A percentile compares a stretch with the other conserved stretches of the same genome.
Evolutionary conservation across 2,797 vertebrate species (phyloP).

Genomic region (Oreortyx pictus): DNA sequence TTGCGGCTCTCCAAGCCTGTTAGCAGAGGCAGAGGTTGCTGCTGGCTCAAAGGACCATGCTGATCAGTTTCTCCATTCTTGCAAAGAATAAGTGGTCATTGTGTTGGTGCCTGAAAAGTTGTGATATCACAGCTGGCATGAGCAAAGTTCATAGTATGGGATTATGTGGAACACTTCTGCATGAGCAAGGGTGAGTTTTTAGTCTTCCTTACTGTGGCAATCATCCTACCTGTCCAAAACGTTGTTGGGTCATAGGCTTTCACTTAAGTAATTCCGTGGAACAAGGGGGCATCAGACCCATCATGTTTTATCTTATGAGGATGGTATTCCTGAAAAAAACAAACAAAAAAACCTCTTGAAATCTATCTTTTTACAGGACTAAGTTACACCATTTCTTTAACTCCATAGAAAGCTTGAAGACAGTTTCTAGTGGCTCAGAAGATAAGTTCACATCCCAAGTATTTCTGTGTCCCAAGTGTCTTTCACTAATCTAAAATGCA

Average conservation of each 20-base stretch:
- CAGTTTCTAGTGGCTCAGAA: neutral
- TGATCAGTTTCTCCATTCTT: neutral
- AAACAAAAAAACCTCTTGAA: neutral
- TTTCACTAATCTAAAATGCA: neutral
- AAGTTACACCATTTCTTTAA: neutral
- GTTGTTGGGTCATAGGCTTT: neutral
- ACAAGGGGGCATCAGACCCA: neutral
- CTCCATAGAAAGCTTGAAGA: neutral
- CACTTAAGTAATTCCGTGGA: neutral
- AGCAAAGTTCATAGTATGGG: neutral
- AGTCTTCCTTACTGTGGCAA: too few relatives aligned
- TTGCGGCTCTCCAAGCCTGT: neutral
- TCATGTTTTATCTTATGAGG: neutral
- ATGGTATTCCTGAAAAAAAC: neutral
- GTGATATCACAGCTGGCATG: rapidly evolving
- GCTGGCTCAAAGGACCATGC: neutral
- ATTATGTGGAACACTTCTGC: neutral
- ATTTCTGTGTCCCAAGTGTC: neutral
- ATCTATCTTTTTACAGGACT: neutral
- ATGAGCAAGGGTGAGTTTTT: neutral
- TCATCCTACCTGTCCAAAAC: neutral
- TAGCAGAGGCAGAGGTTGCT: neutral
- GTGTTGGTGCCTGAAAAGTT: neutral
- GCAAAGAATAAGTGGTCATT: neutral
- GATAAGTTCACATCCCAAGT: neutral